A percentile compares a stretch with the other conserved stretches of the same genome.
Evolutionary conservation across 2,888 invertebrate genomes (phyloP).

Genomic region (Masnerella sp.): DNA sequence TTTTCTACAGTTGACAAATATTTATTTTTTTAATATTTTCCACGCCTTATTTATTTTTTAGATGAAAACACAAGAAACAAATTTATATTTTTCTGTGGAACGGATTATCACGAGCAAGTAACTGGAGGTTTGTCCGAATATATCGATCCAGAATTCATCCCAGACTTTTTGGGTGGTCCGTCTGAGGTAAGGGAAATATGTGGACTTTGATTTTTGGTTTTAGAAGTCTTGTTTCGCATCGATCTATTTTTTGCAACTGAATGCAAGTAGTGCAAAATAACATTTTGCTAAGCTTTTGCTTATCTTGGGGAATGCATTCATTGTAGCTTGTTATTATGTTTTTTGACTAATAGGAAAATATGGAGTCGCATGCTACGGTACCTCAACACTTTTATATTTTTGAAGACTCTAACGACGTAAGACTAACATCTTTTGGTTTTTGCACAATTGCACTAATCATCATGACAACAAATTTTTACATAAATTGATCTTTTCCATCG

Average conservation of each 20-base stretch:
- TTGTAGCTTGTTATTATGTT: conserved; percentile 52
- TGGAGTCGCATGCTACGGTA: conserved; percentile 73
- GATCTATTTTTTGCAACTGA: conserved; percentile 4
- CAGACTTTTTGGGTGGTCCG: conserved; percentile 94
- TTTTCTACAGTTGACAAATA: neutral
- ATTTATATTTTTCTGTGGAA: conserved; percentile 94
- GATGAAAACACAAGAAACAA: conserved; percentile 95
- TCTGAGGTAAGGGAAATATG: conserved; percentile 91
- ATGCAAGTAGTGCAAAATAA: conserved; percentile 20
- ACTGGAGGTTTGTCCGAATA: conserved; percentile 90
- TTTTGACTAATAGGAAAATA: conserved; percentile 72
- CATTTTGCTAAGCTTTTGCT: conserved; percentile 35
- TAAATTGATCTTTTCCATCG: no score
- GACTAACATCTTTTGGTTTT: conserved; percentile 60
- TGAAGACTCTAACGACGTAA: conserved; percentile 73
- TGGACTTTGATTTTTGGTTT: no score
- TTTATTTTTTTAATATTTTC: neutral
- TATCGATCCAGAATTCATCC: conserved; percentile 90
- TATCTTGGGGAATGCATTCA: conserved; percentile 37
- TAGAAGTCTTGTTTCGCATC: neutral
- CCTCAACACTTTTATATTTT: conserved; percentile 76
- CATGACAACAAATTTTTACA: neutral
- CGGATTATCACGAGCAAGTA: conserved; percentile 86
- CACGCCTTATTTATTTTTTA: conserved; percentile 69
- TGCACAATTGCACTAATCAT: conserved; percentile 26